A percentile compares a stretch with the other conserved stretches of the same genome.
phyloP scores from a whole-genome alignment of 2,888 invertebrate species.

The Caprella mutica region DNA sequence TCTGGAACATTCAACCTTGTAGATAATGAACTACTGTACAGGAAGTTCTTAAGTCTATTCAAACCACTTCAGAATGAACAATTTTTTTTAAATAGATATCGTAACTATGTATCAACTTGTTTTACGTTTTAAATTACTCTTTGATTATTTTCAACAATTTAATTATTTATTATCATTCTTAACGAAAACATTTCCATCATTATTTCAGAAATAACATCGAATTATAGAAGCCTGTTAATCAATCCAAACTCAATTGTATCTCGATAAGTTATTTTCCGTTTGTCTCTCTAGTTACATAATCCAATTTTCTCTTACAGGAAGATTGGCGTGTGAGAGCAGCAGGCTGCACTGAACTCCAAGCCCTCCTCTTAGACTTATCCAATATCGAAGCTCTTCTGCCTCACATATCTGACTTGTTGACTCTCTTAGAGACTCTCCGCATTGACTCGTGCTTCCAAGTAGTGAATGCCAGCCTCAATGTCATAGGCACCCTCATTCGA shows the following conservation, averaged over 20 bases:
- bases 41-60: too few relatives aligned
- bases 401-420: conserved; percentile 52
- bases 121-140: too few relatives aligned
- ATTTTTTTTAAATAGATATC: too few relatives aligned
- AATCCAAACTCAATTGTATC: neutral
- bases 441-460: conserved; percentile 52
- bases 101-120: too few relatives aligned
- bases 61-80: too few relatives aligned
- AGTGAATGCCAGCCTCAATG: conserved; percentile 41
- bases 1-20: too few relatives aligned
- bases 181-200: too few relatives aligned
- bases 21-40: too few relatives aligned
- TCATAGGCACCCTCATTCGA: neutral
- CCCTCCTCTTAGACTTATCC: conserved; percentile 46
- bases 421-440: conserved; percentile 48
- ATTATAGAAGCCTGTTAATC: too few relatives aligned
- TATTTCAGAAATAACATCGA: too few relatives aligned
- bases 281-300: neutral
- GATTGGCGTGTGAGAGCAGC: conserved; percentile 50
- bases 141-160: too few relatives aligned
- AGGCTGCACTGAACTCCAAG: conserved; percentile 50
- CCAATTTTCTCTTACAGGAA: conserved; percentile 40
- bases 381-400: conserved; percentile 49
- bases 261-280: neutral
- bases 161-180: too few relatives aligned